These are phyloP conservation scores for Thalassaphorura encarpata DNA, from an alignment of 1,140 invertebrate species.

Conservation along the genomic window DNA sequence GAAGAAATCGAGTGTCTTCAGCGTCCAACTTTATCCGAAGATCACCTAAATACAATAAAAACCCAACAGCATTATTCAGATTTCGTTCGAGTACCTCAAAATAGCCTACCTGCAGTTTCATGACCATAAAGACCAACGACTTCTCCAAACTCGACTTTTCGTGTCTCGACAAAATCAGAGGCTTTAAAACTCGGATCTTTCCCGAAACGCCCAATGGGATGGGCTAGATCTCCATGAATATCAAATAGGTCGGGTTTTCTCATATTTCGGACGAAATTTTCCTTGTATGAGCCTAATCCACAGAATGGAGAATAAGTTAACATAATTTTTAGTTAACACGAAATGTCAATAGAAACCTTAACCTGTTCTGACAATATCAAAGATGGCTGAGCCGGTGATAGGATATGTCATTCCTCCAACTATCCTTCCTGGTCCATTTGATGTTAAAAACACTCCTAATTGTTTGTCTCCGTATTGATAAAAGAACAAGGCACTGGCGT, in stretches of 20 bases:
- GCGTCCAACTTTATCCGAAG: neutral
- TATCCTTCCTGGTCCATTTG: neutral
- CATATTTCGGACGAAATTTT: neutral
- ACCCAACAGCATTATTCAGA: neutral
- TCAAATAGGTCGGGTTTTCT: neutral
- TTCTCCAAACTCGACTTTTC: no score
- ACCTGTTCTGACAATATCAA: conserved; percentile 1
- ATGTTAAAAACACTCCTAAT: conserved; percentile 1
- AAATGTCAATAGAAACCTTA: neutral
- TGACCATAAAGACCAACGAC: no score
- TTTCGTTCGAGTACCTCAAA: neutral
- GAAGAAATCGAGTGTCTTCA: neutral
- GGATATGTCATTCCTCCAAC: neutral
- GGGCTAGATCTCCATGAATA: no score
- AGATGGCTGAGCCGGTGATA: neutral
- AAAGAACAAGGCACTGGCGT: neutral
- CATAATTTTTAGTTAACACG: neutral
- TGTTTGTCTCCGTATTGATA: neutral
- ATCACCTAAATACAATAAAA: neutral
- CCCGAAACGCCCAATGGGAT: no score
- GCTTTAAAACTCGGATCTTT: no score
- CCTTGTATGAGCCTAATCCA: neutral
- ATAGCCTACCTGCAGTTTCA: neutral
- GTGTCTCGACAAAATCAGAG: no score
- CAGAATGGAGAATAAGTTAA: neutral